Base-by-base conservation (phyloP, 1,140 invertebrate genomes). In the Gonatopus flavifemur region DNA sequence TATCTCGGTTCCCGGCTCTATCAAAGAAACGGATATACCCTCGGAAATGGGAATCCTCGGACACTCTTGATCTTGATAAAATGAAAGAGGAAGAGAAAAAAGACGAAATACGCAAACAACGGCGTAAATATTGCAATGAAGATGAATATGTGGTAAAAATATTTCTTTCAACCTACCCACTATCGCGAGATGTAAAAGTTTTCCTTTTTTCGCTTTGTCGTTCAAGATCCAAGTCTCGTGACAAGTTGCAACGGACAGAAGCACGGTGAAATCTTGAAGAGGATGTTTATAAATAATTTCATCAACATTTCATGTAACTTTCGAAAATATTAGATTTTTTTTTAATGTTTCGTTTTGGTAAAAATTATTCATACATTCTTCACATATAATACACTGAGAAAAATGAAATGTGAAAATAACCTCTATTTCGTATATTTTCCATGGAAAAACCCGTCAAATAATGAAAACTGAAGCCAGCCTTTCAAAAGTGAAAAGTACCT, bases 171-270 rank as follows among this genome's bases (percentile, higher is more conserved):
- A 31, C 28, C 49, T 73, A 84, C 83, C 82, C 64, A 82, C 83
- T 53, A 84, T 78, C 1, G 88, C 86, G 20, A 91, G 80, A 30
- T 88, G 79, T 1, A 88, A 67, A 3, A 90, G 66, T 24, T 84
- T 81, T 57, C 87, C 84, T 13, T 81, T 80, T 55, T 80, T 69
- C 0, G 83, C 80, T 13, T 69, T 64, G 30, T 80, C 75, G 64
- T 82, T 87, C 39, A 89, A 74, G 2, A 77, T 73, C 88, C 88
- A 89, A 0, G 87, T 88, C 50, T 83, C 81, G 18, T 80, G 60
- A 62, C 88, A 91, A 1, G 83, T 84, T 16, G 85, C 81, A 20
- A 90, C 74, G 9, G 85, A 88, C 35, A 90, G 78, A 30, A 89
- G 80, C 24, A 85, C 83, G 40, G 84, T 78, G 55, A 85, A 85